These are phyloP conservation scores for Spialia ferax DNA, from an alignment of 2,888 invertebrate genomes.

Conservation along the genomic window DNA sequence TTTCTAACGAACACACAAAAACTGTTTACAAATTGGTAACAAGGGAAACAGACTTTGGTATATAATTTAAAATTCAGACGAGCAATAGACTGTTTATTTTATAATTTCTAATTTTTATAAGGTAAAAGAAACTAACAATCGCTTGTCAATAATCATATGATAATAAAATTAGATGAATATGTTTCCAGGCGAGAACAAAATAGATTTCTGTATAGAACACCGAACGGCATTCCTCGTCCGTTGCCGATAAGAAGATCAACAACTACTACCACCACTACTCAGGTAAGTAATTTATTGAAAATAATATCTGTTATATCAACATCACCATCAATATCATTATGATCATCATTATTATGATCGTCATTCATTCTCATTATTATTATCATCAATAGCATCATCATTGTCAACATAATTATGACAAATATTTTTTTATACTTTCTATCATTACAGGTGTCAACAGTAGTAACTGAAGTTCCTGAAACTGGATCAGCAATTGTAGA, in stretches of 20 bases:
- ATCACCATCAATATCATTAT: too few species aligned
- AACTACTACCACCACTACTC: constrained; percentile 43
- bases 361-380: neutral
- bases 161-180: neutral
- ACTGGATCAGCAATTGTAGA: neutral
- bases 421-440: neutral
- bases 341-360: too few species aligned
- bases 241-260: constrained; percentile 55
- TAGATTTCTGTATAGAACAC: constrained; percentile 63
- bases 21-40: too few species aligned
- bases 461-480: neutral
- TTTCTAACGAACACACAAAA: too few species aligned
- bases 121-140: too few species aligned
- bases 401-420: too few species aligned
- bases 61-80: too few species aligned
- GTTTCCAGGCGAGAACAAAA: constrained; percentile 61
- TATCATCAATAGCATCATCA: too few species aligned
- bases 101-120: too few species aligned
- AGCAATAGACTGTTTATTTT: too few species aligned
- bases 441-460: constrained; percentile 12
- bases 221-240: constrained; percentile 61
- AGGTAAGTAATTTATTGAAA: constrained; percentile 42
- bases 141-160: neutral
- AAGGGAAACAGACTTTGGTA: neutral
- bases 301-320: neutral